Percentiles rank a stretch among this genome's conserved stretches.
phyloP scores from a whole-genome alignment of 2,113 vertebrate genomes.

The Damaliscus lunatus region DNA sequence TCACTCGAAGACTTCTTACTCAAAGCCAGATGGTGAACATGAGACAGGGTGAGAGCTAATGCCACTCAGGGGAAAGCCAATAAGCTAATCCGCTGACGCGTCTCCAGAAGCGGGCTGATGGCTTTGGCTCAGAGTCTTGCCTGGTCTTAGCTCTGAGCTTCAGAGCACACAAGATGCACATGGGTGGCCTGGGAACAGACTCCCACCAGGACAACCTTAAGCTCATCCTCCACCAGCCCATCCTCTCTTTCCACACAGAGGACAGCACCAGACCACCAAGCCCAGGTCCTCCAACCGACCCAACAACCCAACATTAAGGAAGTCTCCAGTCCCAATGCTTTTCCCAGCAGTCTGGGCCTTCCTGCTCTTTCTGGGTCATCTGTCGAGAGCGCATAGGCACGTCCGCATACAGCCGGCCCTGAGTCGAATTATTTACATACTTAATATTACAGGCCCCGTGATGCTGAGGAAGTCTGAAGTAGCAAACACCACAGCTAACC shows the following conservation, averaged over 20 bases:
- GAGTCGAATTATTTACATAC: background rate
- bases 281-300: background rate
- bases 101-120: constrained; percentile 43
- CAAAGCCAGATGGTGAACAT: constrained; percentile 70
- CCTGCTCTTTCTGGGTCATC: background rate
- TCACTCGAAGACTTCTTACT: constrained; percentile 62
- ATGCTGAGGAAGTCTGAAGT: background rate
- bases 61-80: constrained; percentile 67
- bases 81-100: constrained; percentile 60
- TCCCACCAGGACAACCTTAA: background rate
- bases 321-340: background rate
- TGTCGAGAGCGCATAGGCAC: background rate
- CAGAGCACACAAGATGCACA: background rate
- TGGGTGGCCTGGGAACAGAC: background rate
- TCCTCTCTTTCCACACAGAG: background rate
- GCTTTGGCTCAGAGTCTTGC: constrained; percentile 50
- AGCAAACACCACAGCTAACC: background rate
- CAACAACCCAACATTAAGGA: background rate
- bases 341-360: background rate
- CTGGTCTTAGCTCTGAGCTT: constrained; percentile 40
- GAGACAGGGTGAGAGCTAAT: constrained; percentile 67
- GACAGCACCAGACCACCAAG: background rate
- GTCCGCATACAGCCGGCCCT: background rate
- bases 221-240: background rate
- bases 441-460: background rate